Evolutionary conservation across 2,797 vertebrate genomes (phyloP).

Genomic region (Microchirus variegatus): DNA sequence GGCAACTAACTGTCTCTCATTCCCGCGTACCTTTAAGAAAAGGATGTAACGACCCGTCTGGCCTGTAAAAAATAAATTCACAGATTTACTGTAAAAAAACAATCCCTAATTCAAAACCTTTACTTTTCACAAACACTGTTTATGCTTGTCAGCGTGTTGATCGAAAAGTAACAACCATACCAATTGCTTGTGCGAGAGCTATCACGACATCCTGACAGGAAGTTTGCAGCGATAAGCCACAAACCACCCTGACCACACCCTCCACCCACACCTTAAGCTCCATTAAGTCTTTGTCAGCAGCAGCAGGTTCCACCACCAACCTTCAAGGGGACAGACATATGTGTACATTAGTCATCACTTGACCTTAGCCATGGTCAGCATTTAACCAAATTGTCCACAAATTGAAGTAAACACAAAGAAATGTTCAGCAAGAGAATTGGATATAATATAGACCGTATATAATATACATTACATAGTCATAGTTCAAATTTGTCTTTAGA

Average conservation of each 20-base stretch:
- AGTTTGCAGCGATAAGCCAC: constrained; percentile 88
- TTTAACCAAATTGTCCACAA: too few relatives aligned
- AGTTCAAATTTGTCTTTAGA: too few relatives aligned
- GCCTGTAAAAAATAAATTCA: constrained; percentile 72
- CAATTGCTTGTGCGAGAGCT: constrained; percentile 90
- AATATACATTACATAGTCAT: too few relatives aligned
- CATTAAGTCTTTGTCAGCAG: constrained; percentile 72
- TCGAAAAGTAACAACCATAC: constrained; percentile 70
- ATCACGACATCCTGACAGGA: constrained; percentile 96
- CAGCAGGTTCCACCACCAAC: constrained; percentile 37
- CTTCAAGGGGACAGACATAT: constrained; percentile 12
- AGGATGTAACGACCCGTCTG: constrained; percentile 94
- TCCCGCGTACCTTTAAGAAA: constrained; percentile 86
- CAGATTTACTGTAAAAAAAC: not conserved
- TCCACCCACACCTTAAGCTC: constrained; percentile 97
- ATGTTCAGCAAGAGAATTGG: too few relatives aligned
- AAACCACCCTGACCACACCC: constrained; percentile 89
- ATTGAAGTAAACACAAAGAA: too few relatives aligned
- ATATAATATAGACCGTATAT: too few relatives aligned
- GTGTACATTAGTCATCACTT: not conserved
- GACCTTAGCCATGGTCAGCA: too few relatives aligned
- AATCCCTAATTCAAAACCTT: not conserved
- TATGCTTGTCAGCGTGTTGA: not conserved
- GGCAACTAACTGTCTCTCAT: constrained; percentile 86
- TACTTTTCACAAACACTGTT: not conserved